These are phyloP conservation scores for Agapornis canus DNA, from an alignment of 2,797 vertebrate species.

Conservation along the genomic window DNA sequence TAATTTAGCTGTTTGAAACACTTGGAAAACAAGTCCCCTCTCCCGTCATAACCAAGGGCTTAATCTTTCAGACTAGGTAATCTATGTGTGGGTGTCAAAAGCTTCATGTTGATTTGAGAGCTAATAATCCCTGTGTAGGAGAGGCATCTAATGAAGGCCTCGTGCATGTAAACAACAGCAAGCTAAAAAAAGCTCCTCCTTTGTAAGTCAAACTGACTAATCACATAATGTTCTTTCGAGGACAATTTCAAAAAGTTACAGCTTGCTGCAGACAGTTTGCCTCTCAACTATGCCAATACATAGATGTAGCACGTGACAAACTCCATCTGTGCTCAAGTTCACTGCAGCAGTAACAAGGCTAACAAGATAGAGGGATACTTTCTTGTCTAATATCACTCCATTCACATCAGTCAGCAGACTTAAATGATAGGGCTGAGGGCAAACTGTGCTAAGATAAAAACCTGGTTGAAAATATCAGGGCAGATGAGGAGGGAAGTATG, in stretches of 20 bases:
- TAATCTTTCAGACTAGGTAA: neutral
- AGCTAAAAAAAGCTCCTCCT: neutral
- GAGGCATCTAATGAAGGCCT: neutral
- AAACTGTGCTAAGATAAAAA: neutral
- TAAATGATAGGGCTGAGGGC: neutral
- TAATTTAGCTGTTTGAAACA: neutral
- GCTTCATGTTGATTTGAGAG: neutral
- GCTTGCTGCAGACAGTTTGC: slow-evolving; percentile 23
- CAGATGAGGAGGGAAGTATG: neutral
- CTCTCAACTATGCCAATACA: neutral
- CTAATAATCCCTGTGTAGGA: neutral
- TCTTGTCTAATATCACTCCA: neutral
- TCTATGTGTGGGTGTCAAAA: neutral
- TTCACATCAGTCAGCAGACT: neutral
- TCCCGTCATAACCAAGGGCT: neutral
- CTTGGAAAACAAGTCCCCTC: neutral
- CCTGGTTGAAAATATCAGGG: neutral
- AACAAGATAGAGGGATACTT: neutral
- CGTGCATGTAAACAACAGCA: neutral
- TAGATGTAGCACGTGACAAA: neutral
- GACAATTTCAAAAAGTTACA: slow-evolving; percentile 27
- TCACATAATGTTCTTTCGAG: neutral
- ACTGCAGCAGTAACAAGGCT: neutral
- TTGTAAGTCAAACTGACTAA: neutral
- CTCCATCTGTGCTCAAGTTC: neutral